A percentile compares a stretch with the other conserved stretches of the same genome.
These are phyloP conservation scores for Hemicrepidius hirtus DNA, from an alignment of 2,888 invertebrate genomes.

Conservation along the genomic window DNA sequence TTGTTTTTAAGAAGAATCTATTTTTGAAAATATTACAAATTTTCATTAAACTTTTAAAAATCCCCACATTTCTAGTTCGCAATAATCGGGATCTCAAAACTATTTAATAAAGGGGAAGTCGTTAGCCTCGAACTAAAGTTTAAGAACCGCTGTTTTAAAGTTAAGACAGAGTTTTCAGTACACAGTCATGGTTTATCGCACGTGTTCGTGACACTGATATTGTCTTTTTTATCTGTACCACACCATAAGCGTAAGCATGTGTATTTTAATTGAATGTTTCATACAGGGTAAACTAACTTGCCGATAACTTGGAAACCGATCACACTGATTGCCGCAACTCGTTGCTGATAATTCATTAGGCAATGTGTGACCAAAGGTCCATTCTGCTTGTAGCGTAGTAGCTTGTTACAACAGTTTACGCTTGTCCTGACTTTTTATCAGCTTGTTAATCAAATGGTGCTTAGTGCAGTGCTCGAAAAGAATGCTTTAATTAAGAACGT, in stretches of 20 bases:
- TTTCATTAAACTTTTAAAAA: too few relatives aligned
- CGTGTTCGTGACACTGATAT: conserved; percentile 2
- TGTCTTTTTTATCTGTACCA: conserved; percentile 55
- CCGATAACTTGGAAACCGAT: conserved; percentile 31
- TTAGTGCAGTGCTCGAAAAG: conserved; percentile 33
- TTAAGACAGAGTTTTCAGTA: too few relatives aligned
- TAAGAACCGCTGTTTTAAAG: too few relatives aligned
- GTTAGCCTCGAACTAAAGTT: too few relatives aligned
- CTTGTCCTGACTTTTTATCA: conserved; percentile 56
- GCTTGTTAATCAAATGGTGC: conserved; percentile 58
- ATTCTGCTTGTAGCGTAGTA: conserved; percentile 55
- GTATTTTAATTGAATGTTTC: conserved; percentile 61
- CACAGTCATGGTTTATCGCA: too few relatives aligned
- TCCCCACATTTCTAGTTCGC: too few relatives aligned
- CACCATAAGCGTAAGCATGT: conserved; percentile 50
- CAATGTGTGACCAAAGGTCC: conserved; percentile 28
- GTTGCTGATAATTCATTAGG: conserved; percentile 33
- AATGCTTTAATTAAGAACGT: conserved; percentile 42
- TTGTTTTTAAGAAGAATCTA: too few relatives aligned
- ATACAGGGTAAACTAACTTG: conserved; percentile 32
- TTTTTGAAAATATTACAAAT: too few relatives aligned
- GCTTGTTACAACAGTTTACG: conserved; percentile 59
- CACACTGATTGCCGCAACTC: conserved; percentile 13
- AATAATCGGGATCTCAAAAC: too few relatives aligned
- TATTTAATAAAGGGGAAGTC: too few relatives aligned